Evolutionary conservation across 92 coral and sea anemone genomes (phyloP).

Genomic region (Anthopleura xanthogrammica): DNA sequence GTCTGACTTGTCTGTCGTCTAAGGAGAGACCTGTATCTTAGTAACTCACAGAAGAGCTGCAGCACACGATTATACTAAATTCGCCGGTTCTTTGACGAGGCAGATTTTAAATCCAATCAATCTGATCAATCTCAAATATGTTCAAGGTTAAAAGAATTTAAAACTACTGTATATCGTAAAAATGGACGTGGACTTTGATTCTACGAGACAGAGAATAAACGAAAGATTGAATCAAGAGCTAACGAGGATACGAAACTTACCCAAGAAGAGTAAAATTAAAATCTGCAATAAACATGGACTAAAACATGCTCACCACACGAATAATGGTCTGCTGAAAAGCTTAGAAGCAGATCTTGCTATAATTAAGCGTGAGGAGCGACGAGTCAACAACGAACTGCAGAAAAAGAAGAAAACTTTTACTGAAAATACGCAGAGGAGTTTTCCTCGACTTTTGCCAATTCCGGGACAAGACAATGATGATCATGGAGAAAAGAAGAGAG

Average conservation of each 20-base stretch:
- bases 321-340: constrained; percentile 68
- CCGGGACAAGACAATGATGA: constrained; percentile 28
- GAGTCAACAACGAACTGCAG: constrained; percentile 57
- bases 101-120: no score
- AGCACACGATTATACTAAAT: no score
- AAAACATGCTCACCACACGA: constrained; percentile 74
- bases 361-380: constrained; percentile 55
- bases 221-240: constrained; percentile 75
- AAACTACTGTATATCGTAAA: background rate
- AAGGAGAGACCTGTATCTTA: no score
- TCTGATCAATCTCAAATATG: no score
- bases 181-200: constrained; percentile 50
- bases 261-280: constrained; percentile 65
- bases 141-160: background rate
- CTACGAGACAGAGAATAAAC: constrained; percentile 63
- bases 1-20: no score
- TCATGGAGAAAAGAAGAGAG: background rate
- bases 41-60: no score
- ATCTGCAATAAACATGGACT: constrained; percentile 80
- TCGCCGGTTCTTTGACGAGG: no score
- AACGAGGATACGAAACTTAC: constrained; percentile 69
- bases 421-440: constrained; percentile 47
- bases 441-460: constrained; percentile 61
- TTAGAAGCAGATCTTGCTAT: constrained; percentile 61
- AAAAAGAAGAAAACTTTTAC: constrained; percentile 60